Conservation (phyloP, 2,113 vertebrate genomes). For the Corythornis madagascariensis region DNA sequence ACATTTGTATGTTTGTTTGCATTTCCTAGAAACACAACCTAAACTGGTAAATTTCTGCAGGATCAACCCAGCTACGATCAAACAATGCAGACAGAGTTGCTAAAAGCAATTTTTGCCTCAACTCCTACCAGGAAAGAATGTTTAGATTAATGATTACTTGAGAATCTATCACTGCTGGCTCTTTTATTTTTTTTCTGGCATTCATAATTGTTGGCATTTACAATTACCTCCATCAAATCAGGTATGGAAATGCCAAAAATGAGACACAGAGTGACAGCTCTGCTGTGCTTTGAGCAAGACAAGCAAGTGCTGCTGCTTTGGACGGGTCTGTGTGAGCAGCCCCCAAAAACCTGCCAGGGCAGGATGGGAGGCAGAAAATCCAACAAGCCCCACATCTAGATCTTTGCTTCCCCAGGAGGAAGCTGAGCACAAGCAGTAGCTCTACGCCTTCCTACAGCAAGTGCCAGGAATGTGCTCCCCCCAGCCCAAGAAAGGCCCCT, state of each 20-base stretch:
- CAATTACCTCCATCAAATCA: background rate
- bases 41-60: background rate
- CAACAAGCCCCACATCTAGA: background rate
- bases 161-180: background rate
- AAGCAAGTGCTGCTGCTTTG: background rate
- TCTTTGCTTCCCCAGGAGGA: slow-evolving; percentile 19
- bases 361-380: background rate
- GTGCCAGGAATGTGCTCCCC: slow-evolving; percentile 56
- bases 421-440: background rate
- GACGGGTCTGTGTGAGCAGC: background rate
- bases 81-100: background rate
- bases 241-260: slow-evolving; percentile 20
- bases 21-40: background rate
- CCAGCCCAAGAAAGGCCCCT: slow-evolving; percentile 73
- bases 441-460: background rate
- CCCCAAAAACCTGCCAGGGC: background rate
- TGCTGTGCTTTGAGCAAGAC: background rate
- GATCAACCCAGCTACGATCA: background rate
- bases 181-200: slow-evolving; percentile 33
- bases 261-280: background rate
- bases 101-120: slow-evolving; percentile 31
- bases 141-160: slow-evolving; percentile 52
- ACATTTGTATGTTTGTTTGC: too few relatives aligned
- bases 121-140: slow-evolving; percentile 25
- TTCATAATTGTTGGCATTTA: background rate